A percentile compares a stretch with the other conserved stretches of the same genome.
phyloP scores from a whole-genome alignment of 2,888 invertebrate species.

The Seladonia tumulorum region DNA sequence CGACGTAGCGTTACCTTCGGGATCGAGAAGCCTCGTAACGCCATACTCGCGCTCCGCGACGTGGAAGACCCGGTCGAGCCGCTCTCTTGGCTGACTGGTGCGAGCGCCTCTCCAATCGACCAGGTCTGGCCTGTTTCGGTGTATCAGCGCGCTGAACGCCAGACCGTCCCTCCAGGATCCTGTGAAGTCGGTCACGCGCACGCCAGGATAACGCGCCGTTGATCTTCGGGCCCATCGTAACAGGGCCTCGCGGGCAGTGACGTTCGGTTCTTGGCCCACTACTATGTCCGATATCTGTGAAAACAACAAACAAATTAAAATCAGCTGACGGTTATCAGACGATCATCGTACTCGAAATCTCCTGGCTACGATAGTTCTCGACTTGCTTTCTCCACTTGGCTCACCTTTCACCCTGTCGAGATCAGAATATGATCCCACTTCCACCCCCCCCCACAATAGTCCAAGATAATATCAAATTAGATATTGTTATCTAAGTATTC shows the following conservation, averaged over 20 bases:
- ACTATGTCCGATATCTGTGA: constrained; percentile 98
- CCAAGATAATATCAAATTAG: no score
- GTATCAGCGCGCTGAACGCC: constrained; percentile 99
- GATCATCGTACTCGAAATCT: not conserved
- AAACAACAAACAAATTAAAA: not conserved
- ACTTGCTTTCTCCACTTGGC: not conserved
- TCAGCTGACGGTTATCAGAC: not conserved
- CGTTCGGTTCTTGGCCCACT: constrained; percentile 96
- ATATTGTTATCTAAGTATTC: no score
- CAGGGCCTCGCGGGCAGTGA: constrained; percentile 97
- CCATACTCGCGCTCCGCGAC: constrained; percentile 99
- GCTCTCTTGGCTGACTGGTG: constrained; percentile 95
- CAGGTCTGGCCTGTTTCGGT: constrained; percentile 97
- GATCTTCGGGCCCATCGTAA: constrained; percentile 98
- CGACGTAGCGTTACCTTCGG: constrained; percentile 91
- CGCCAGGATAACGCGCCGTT: constrained; percentile 98
- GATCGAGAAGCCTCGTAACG: constrained; percentile 98
- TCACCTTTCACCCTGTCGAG: no score
- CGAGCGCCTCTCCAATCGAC: constrained; percentile 94
- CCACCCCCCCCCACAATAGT: no score
- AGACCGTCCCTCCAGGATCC: constrained; percentile 99
- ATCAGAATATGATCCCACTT: no score
- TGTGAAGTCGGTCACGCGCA: constrained; percentile 97
- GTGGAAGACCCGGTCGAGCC: constrained; percentile 98
- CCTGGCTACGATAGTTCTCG: not conserved